Conservation (phyloP, 2,797 vertebrate species). For the Odontamblyopus lacepedii region DNA sequence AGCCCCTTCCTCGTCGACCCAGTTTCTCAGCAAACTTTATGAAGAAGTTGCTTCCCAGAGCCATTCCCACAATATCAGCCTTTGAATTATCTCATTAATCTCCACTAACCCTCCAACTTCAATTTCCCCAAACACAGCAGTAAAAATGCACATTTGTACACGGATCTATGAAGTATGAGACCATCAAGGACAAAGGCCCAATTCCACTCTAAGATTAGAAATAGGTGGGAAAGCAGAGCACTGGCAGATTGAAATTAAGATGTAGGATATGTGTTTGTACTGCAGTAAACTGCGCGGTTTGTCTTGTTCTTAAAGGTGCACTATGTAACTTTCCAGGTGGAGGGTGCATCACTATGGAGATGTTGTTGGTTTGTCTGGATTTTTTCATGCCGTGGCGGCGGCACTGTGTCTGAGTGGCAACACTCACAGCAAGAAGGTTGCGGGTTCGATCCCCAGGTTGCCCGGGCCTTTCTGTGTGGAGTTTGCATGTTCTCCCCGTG, state of each 20-base stretch:
- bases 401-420: too few species aligned
- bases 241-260: conserved; percentile 36
- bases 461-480: too few species aligned
- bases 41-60: conserved; percentile 22
- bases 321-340: too few species aligned
- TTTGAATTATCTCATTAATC: conserved; percentile 32
- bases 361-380: too few species aligned
- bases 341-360: too few species aligned
- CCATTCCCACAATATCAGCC: conserved; percentile 20
- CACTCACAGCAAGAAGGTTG: too few species aligned
- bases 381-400: too few species aligned
- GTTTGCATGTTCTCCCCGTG: too few species aligned
- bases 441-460: too few species aligned
- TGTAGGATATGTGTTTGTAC: neutral
- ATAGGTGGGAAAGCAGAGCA: conserved; percentile 13
- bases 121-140: conserved; percentile 20
- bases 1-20: conserved; percentile 38
- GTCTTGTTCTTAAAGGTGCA: neutral
- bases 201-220: conserved; percentile 33
- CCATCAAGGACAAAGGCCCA: conserved; percentile 38
- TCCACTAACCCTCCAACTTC: conserved; percentile 23
- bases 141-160: conserved; percentile 14
- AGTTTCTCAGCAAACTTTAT: conserved; percentile 30
- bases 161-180: conserved; percentile 21
- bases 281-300: neutral